Conservation (phyloP, 2,113 vertebrate genomes). For the Oxygymnocypris stewartii region DNA sequence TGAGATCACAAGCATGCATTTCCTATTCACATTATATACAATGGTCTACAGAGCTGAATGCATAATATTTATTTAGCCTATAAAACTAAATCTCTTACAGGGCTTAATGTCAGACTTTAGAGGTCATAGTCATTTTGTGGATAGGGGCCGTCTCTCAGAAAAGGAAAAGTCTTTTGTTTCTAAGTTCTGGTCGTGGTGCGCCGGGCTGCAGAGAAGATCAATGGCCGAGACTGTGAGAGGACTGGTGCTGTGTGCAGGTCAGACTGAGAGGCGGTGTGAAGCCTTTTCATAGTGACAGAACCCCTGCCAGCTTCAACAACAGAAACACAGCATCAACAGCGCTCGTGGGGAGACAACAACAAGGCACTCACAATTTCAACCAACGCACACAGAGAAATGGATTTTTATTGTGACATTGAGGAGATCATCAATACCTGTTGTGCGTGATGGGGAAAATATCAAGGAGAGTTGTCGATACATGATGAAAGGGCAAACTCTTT, state of each 20-base stretch:
- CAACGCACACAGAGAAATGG: constrained; percentile 43
- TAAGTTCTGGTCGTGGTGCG: constrained; percentile 33
- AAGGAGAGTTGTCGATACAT: constrained; percentile 23
- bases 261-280: constrained; percentile 48
- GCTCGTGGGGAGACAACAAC: constrained; percentile 36
- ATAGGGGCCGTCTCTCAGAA: constrained; percentile 12
- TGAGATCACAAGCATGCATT: not conserved
- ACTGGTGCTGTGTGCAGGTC: constrained; percentile 40
- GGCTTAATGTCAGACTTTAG: constrained; percentile 32
- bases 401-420: constrained; percentile 50
- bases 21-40: not conserved
- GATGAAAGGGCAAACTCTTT: constrained; percentile 16
- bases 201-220: constrained; percentile 46
- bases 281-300: constrained; percentile 49
- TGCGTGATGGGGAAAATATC: constrained; percentile 25
- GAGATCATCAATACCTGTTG: constrained; percentile 41
- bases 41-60: not conserved
- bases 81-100: constrained; percentile 19
- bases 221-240: constrained; percentile 37
- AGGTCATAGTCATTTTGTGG: constrained; percentile 38
- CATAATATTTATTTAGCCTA: constrained; percentile 5
- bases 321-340: constrained; percentile 36
- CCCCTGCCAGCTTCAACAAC: constrained; percentile 41
- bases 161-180: constrained; percentile 27
- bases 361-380: constrained; percentile 39